Base-by-base conservation (phyloP, 2,113 vertebrate genomes). In the Takifugu bimaculatus region DNA sequence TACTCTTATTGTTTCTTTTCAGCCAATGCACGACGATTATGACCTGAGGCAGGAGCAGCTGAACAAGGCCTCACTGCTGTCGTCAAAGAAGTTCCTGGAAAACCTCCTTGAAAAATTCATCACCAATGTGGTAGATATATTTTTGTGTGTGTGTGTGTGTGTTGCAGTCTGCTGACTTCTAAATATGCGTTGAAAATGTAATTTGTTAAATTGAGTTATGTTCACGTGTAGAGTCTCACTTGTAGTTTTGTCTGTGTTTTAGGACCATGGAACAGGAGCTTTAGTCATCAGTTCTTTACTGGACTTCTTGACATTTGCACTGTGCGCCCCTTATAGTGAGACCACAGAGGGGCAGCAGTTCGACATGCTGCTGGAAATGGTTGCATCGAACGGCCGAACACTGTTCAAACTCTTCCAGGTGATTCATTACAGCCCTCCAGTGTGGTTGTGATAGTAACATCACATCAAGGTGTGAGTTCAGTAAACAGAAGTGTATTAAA, bases 1-100 rank as follows among this genome's bases (percentile, higher is more conserved):
- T 6, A n/a, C 2, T 20, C 25, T 51, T 54, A 10, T 43, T 11
- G 52, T 79, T 54, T 75, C 26, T 70, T 52, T 64, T 56, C 81
- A 98, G 97, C 96, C 96, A 4, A 99, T 99, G 97, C 97, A 99
- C 57, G 96, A 99, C 79, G 95, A 99, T 70, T 99, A 99, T 35
- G 97, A 99, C 86, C 87, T 99, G 90, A 92, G 96, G 72, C 97
- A 99, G 86, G 97, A 99, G 78, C 97, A 99, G 76, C 68, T 99
- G 85, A 99, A 99, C 91, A 99, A 99, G 90, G 96, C 96, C 58
- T 99, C 97, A 6, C 95, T 99, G 81, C 92, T 99, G 26, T 99
- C 95, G 75, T 99, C 97, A 26, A 98, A 98, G 88, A 98, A 98
- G 86, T 99, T 99, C 86, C 90, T 99, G 85, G 96, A 99, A 91